Conservation (phyloP, 1,140 invertebrate genomes). For the Macrobrachium rosenbergii region DNA sequence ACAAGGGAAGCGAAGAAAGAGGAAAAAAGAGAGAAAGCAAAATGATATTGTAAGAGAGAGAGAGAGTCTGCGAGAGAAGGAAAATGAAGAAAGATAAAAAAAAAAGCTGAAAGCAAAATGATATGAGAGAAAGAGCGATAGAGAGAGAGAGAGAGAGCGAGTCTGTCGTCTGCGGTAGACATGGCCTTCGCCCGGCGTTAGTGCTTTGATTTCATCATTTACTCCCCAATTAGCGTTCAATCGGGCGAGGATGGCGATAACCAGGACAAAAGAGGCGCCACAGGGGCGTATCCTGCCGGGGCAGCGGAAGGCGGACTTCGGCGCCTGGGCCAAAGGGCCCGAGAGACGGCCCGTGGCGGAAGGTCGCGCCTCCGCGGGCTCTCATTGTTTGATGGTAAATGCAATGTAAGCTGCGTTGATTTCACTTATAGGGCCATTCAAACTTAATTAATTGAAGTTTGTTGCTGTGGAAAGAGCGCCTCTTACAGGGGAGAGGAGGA, state of each 20-base stretch:
- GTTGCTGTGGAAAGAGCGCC: constrained; percentile 53
- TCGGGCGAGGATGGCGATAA: constrained; percentile 62
- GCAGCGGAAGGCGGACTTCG: not conserved
- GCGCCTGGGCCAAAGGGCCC: not conserved
- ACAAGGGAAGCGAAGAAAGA: not conserved
- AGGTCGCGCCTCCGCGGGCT: not conserved
- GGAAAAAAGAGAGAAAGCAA: not conserved
- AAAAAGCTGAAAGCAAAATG: not conserved
- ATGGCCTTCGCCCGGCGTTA: constrained; percentile 35
- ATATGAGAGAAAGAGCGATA: not conserved
- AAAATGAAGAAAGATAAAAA: not conserved
- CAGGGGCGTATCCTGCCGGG: constrained; percentile 26
- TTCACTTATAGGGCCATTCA: constrained; percentile 64
- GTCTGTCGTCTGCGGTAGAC: constrained; percentile 44
- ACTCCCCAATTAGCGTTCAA: constrained; percentile 65
- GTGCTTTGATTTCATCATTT: constrained; percentile 65
- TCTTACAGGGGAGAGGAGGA: constrained; percentile 23
- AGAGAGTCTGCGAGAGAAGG: not conserved
- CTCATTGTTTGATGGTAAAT: constrained; percentile 62
- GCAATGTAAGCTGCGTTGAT: constrained; percentile 64
- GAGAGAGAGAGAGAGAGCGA: not conserved
- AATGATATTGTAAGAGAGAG: not conserved
- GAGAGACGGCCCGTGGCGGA: not conserved
- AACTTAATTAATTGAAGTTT: constrained; percentile 65
- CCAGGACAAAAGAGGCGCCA: constrained; percentile 47